Conservation (phyloP, 2,113 vertebrate species). For the Edolisoma coerulescens region DNA sequence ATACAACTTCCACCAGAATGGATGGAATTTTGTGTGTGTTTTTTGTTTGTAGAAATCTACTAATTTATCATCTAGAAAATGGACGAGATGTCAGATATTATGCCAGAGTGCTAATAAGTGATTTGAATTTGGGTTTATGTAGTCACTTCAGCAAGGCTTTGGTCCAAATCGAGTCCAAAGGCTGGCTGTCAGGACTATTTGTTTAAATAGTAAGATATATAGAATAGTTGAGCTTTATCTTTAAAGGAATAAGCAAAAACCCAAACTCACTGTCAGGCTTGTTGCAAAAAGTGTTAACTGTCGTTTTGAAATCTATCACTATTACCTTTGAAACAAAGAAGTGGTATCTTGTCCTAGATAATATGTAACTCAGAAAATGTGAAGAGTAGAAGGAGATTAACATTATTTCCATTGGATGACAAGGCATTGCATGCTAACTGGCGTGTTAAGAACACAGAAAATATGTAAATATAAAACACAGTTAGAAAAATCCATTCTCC, state of each 20-base stretch:
- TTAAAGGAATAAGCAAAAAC: neutral
- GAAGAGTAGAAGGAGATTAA: neutral
- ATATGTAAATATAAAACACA: neutral
- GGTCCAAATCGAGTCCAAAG: neutral
- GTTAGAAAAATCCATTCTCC: neutral
- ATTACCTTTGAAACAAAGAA: neutral
- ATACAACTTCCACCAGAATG: neutral
- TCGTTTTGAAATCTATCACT: neutral
- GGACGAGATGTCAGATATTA: neutral
- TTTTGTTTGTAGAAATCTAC: neutral
- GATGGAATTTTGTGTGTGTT: neutral
- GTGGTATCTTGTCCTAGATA: neutral
- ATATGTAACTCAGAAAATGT: neutral
- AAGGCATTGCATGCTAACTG: neutral
- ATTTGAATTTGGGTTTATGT: neutral
- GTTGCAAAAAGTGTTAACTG: neutral
- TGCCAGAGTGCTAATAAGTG: neutral
- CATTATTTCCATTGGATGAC: neutral
- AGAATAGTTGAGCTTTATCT: neutral
- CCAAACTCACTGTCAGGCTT: neutral
- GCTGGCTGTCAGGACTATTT: neutral
- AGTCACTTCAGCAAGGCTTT: neutral
- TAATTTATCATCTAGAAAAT: neutral
- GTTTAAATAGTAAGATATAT: neutral
- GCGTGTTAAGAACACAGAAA: neutral